Evolutionary conservation across 53 echinoderm and acorn worm genomes (phyloP).

Genomic region (Patiria pectinifera): DNA sequence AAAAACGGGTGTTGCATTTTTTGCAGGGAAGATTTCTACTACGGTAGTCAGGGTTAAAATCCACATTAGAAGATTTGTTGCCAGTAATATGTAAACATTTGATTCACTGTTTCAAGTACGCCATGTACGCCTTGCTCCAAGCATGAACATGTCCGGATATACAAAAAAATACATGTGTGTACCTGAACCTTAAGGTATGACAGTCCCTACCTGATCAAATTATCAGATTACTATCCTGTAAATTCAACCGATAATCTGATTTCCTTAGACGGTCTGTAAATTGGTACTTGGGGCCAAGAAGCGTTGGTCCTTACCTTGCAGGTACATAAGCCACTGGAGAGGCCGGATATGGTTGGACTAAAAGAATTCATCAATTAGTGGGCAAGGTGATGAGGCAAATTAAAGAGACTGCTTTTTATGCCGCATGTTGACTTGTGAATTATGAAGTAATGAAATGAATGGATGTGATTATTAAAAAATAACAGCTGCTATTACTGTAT

Average conservation of each 20-base stretch:
- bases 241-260: constrained; percentile 27
- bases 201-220: constrained; percentile 6
- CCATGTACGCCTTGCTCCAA: background rate
- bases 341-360: background rate
- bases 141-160: background rate
- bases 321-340: background rate
- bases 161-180: background rate
- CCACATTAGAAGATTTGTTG: background rate
- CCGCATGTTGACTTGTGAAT: background rate
- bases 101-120: too few relatives aligned
- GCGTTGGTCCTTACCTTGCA: background rate
- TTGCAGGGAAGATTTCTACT: background rate
- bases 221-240: constrained; percentile 50
- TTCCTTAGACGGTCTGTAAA: constrained; percentile 9
- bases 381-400: background rate
- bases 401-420: background rate
- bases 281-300: background rate
- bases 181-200: background rate
- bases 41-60: background rate
- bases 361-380: background rate
- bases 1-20: background rate
- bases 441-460: too few relatives aligned
- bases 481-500: background rate
- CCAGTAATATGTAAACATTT: background rate
- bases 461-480: background rate